These are phyloP conservation scores for Leptonema lineaticorne DNA, from an alignment of 1,140 invertebrate species.

Conservation along the genomic window DNA sequence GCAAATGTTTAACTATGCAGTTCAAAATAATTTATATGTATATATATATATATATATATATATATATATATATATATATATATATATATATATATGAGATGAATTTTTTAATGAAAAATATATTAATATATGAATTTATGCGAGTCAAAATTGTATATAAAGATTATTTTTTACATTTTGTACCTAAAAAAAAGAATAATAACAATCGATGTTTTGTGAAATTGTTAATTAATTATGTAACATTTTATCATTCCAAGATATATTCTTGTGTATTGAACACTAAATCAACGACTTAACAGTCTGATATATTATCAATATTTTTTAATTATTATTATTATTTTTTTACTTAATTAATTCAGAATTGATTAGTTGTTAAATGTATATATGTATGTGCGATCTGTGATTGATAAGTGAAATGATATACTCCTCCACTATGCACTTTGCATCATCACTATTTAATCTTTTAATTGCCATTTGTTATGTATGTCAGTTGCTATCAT, in stretches of 20 bases:
- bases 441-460: not conserved
- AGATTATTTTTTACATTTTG: no score
- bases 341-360: not conserved
- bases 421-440: not conserved
- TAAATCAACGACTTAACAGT: no score
- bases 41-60: not conserved
- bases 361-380: not conserved
- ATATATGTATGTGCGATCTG: not conserved
- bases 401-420: not conserved
- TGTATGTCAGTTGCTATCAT: not conserved
- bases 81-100: not conserved
- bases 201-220: no score
- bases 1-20: no score
- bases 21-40: no score
- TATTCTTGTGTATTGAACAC: no score
- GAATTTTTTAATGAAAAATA: not conserved
- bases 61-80: not conserved
- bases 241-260: no score
- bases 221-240: not conserved
- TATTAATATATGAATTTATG: no score
- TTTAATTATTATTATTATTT: not conserved
- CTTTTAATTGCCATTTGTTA: not conserved
- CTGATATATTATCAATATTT: conserved; percentile 5
- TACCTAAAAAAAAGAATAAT: no score
- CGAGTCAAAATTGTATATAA: no score